phyloP scores from a whole-genome alignment of 2,888 invertebrate species.

The Cylindroiulus punctatus region DNA sequence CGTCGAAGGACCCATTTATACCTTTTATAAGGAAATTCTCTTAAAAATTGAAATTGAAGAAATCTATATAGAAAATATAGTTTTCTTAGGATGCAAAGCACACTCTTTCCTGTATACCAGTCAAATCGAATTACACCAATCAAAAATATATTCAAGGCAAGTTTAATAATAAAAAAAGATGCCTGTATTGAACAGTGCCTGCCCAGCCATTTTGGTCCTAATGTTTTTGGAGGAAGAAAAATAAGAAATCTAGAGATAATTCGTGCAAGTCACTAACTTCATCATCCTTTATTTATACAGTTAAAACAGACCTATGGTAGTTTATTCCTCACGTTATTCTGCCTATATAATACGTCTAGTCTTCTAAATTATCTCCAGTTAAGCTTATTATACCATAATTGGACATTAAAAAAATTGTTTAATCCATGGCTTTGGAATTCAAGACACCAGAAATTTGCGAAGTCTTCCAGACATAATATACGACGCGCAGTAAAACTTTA shows the following conservation, averaged over 20 bases:
- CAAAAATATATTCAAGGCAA: too few relatives aligned
- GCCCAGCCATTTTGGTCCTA: background rate
- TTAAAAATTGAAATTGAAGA: too few relatives aligned
- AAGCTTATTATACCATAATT: slow-evolving; percentile 19
- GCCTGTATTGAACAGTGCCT: background rate
- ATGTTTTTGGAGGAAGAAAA: background rate
- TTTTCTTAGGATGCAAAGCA: background rate
- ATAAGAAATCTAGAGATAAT: background rate
- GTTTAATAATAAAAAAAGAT: background rate
- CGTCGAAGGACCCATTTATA: too few relatives aligned
- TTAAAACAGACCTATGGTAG: background rate
- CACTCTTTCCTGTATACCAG: too few relatives aligned
- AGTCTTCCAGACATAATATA: background rate
- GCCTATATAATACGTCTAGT: background rate
- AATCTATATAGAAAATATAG: too few relatives aligned
- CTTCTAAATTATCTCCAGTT: background rate
- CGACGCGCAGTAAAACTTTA: background rate
- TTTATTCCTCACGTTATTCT: background rate
- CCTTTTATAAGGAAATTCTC: too few relatives aligned
- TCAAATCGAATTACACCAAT: background rate
- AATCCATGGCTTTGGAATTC: background rate
- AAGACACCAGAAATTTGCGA: background rate
- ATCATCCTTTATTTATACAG: background rate
- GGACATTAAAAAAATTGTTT: background rate
- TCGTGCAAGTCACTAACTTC: background rate